Percentiles rank a stretch among this genome's conserved stretches.
These are phyloP conservation scores for Pomacea maculata DNA, from an alignment of 1,140 invertebrate species.

Conservation along the genomic window DNA sequence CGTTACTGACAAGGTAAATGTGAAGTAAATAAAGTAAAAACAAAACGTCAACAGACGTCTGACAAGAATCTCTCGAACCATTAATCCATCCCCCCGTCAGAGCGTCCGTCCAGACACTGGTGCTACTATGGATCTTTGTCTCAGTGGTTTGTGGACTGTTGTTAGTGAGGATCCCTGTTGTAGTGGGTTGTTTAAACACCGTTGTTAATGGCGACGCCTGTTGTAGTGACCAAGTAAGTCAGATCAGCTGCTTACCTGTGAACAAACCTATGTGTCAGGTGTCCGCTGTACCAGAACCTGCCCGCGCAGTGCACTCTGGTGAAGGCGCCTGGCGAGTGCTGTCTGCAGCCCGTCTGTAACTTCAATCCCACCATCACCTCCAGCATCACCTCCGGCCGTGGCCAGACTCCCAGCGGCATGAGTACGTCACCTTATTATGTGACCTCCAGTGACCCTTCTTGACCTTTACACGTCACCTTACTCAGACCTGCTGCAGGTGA, in stretches of 20 bases:
- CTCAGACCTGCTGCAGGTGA: too few relatives aligned
- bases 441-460: too few relatives aligned
- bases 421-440: slow-evolving; percentile 29
- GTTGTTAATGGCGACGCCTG: too few relatives aligned
- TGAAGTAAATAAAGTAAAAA: background rate
- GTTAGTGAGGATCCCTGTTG: background rate
- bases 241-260: background rate
- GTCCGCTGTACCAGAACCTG: slow-evolving; percentile 49
- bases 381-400: slow-evolving; percentile 37
- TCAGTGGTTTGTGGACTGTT: background rate
- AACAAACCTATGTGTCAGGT: slow-evolving; percentile 27
- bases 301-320: slow-evolving; percentile 49
- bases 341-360: slow-evolving; percentile 52
- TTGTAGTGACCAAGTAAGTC: background rate
- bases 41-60: background rate
- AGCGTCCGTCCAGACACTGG: background rate
- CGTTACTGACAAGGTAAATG: slow-evolving; percentile 21
- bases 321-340: slow-evolving; percentile 43
- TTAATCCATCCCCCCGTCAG: background rate
- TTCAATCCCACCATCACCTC: slow-evolving; percentile 43
- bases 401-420: slow-evolving; percentile 37
- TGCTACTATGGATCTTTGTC: too few relatives aligned
- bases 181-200: too few relatives aligned
- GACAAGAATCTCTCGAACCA: background rate
- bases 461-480: too few relatives aligned